Conservation (phyloP, 2,797 vertebrate species). For the Rousettus madagascariensis region DNA sequence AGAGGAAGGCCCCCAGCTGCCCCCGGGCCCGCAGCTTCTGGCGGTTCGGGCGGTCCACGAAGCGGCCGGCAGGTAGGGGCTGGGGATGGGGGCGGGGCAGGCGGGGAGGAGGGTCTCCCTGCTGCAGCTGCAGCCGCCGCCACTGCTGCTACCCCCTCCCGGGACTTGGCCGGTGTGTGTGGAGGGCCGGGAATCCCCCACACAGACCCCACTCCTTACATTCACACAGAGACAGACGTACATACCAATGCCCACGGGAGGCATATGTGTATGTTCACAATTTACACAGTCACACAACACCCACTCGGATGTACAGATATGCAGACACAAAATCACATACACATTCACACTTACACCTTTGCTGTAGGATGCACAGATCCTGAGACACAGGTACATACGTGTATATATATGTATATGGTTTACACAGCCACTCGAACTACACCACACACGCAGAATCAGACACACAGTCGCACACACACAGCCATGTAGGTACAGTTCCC, state of each 20-base stretch:
- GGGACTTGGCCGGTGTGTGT: constrained; percentile 50
- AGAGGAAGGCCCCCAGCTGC: constrained; percentile 80
- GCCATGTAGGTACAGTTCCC: constrained; percentile 50
- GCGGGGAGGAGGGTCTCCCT: neutral
- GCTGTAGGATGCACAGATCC: neutral
- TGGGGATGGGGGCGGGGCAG: constrained; percentile 55
- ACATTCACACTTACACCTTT: neutral
- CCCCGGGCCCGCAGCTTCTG: constrained; percentile 80
- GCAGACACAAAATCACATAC: constrained; percentile 41
- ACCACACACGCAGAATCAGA: constrained; percentile 35
- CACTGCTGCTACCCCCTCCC: constrained; percentile 52
- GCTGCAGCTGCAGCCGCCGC: constrained; percentile 51
- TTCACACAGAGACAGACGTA: constrained; percentile 9
- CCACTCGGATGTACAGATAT: neutral
- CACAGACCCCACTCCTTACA: constrained; percentile 61
- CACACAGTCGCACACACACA: neutral
- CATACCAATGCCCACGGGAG: neutral
- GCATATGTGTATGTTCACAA: constrained; percentile 35
- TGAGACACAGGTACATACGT: constrained; percentile 41
- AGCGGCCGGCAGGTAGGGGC: constrained; percentile 82
- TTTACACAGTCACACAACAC: neutral
- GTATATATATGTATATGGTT: constrained; percentile 27
- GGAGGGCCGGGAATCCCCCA: constrained; percentile 25
- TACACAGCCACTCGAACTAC: constrained; percentile 23
- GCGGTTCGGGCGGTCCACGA: constrained; percentile 81